Evolutionary conservation across 2,888 invertebrate species (phyloP), one percentile per base, ranked within the genome.

Genomic region (Nesidiocoris tenuis): DNA sequence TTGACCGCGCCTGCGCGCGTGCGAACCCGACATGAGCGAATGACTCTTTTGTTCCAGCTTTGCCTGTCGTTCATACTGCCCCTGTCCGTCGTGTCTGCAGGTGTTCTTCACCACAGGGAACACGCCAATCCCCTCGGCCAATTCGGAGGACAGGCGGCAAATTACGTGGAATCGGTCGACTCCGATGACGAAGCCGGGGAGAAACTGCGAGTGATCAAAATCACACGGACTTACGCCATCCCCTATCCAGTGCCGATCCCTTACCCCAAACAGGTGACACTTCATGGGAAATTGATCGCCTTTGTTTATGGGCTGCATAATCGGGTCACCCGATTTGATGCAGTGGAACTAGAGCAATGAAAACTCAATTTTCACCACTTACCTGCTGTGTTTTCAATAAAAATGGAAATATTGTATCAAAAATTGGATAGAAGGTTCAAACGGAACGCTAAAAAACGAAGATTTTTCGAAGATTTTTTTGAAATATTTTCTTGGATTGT

Each of bases 161-260:
- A 65, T 74, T 65, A 74, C 74, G 64, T 54, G 21, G 17, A 24
- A 7, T 16, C n/a, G 5, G n/a, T n/a, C n/a, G n/a, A n/a, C n/a
- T 17, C n/a, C 3, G n/a, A 24, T 55, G 74, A 66, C 74, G 61
- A 21, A 19, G 61, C 61, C 19, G 65, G 61, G 5, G 75, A 70
- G 54, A 63, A 56, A 65, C 67, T 74, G 23, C 70, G 77, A 23
- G 25, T 76, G 59, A 76, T 77, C 17, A 76, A 77, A 68, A 77
- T 77, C 63, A 77, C 77, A 16, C 66, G 74, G 70, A 77, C 77
- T 25, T 70, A 74, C 55, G 77, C 77, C 17, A 74, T 77, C 0
- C 77, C 77, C 1, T 64, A 65, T 19, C 75, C 76, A 0, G 77
- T 76, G 23, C 77, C 72, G 1, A 67, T 76, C 7, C 76, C 76